Evolutionary conservation across 2,113 vertebrate species (phyloP).

Genomic region (Grantiella picta): DNA sequence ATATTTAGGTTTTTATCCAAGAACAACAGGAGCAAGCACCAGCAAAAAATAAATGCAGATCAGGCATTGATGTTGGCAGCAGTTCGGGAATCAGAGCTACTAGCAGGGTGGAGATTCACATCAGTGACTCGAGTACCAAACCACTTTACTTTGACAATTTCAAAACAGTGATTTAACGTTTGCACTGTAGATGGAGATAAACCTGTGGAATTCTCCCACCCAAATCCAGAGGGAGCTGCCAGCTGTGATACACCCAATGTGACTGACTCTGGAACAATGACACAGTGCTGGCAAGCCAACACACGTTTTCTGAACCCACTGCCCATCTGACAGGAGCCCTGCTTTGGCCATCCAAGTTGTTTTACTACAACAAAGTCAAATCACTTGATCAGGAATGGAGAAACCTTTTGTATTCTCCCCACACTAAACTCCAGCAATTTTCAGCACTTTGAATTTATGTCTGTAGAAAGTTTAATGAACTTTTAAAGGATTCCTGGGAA

Average conservation of each 20-base stretch:
- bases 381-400: not conserved
- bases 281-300: not conserved
- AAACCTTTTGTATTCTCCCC: not conserved
- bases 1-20: not conserved
- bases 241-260: not conserved
- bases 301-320: rapidly evolving
- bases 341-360: not conserved
- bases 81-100: not conserved
- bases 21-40: not conserved
- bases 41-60: not conserved
- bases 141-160: not conserved
- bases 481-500: not conserved
- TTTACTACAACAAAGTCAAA: not conserved
- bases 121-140: not conserved
- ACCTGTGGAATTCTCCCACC: not conserved
- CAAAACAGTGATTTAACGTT: not conserved
- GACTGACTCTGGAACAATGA: not conserved
- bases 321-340: not conserved
- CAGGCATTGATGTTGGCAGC: not conserved
- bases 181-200: not conserved
- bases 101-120: not conserved
- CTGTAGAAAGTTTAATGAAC: not conserved
- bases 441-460: not conserved
- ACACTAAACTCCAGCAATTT: not conserved
- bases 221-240: not conserved